These are phyloP conservation scores for Theonella swinhoei DNA, from an alignment of 37 sponge, comb jelly and placozoan species.

Conservation along the genomic window DNA sequence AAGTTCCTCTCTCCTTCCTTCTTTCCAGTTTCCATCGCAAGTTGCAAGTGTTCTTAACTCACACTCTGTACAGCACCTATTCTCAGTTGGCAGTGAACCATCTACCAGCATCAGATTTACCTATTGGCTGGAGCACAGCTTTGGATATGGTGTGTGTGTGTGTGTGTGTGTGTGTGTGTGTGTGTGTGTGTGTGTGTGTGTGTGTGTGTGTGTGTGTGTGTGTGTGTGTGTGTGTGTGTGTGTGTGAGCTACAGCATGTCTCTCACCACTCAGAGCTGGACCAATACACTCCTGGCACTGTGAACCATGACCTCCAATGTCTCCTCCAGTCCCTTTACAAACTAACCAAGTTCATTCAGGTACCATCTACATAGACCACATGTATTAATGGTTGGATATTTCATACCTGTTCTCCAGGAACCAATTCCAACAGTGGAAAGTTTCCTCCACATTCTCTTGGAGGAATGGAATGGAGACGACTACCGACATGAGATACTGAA, in stretches of 20 bases:
- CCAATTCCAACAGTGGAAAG: constrained; percentile 48
- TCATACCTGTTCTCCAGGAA: constrained; percentile 9
- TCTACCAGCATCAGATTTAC: constrained; percentile 36
- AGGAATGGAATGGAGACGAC: constrained; percentile 47
- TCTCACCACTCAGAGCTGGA: constrained; percentile 51
- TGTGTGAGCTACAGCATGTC: neutral
- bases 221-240: neutral
- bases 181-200: neutral
- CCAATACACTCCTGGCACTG: constrained; percentile 15
- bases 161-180: neutral
- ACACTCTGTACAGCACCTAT: constrained; percentile 25
- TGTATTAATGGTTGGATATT: neutral
- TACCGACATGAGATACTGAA: constrained; percentile 18
- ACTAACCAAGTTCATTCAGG: constrained; percentile 29
- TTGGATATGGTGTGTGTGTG: constrained; percentile 37
- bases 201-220: neutral
- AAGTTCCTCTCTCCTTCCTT: neutral
- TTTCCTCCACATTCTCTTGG: constrained; percentile 27
- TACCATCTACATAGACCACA: neutral
- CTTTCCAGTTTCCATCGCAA: constrained; percentile 38
- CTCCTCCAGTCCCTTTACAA: constrained; percentile 11
- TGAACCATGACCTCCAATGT: neutral
- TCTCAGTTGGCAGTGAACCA: constrained; percentile 21
- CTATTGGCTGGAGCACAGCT: constrained; percentile 43
- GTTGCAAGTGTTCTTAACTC: constrained; percentile 40